Evolutionary conservation across 2,888 invertebrate species (phyloP), one percentile per base, ranked within the genome.

Genomic region (Ophion ellenae): DNA sequence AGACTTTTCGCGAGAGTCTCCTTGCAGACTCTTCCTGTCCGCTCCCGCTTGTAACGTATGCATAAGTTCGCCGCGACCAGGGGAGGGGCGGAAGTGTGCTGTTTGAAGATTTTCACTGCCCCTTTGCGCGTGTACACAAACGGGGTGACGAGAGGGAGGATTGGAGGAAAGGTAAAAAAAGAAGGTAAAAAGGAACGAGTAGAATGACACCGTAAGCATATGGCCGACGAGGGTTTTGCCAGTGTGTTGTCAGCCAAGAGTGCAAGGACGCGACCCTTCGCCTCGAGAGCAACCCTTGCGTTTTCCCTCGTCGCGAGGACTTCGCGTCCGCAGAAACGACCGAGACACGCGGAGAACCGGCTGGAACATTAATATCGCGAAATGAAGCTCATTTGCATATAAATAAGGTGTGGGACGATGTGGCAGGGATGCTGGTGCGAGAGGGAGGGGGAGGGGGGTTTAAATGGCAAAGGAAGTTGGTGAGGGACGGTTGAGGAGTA

Each of bases 321-420:
- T 32, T 32, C 20, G 7, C 69, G 11, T 40, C 61, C 83, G 84
- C 70, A 73, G 73, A 82, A 76, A 79, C 59, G 82, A 82, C 81
- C 59, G 85, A 87, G 86, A 80, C 66, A 77, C 83, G 40, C 40
- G 40, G 9, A 74, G 83, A 87, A 86, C 90, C 91, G 90, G 89
- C 61, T 91, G 92, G 93, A 96, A 96, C 97, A 97, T 97, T 97
- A 97, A 97, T 97, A 97, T 97, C 96, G 96, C 96, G 96, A 97
- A 97, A 97, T 97, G 97, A 97, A 97, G 96, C 97, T 97, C 97
- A 97, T 97, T 97, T 97, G 96, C 97, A 97, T 97, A 97, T 97
- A 97, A 97, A 97, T 97, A 97, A 97, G 97, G 96, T 96, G 53
- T 53, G 91, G 90, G 91, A 93, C 91, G 92, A 90, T 90, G 91